These are phyloP conservation scores for Tipula confusa DNA, from an alignment of 2,888 invertebrate species.

Conservation along the genomic window DNA sequence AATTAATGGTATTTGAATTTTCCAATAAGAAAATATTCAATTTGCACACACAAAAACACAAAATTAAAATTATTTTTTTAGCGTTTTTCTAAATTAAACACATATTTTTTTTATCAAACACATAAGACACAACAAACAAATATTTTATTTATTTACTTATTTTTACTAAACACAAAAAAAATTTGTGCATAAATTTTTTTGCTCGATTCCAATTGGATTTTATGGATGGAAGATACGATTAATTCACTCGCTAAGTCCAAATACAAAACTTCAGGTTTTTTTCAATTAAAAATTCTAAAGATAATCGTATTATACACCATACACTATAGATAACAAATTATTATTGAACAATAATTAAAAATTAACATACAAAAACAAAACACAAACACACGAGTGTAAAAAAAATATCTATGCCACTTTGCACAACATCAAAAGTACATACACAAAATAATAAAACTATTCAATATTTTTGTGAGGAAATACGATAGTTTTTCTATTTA, in stretches of 20 bases:
- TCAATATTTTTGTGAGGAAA: not conserved
- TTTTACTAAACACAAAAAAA: not conserved
- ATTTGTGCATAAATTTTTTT: not conserved
- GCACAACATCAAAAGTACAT: not conserved
- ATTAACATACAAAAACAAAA: not conserved
- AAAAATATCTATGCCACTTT: not conserved
- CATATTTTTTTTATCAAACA: not conserved
- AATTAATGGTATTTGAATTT: not conserved
- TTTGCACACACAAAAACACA: not conserved
- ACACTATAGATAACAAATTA: not conserved
- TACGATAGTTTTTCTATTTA: not conserved
- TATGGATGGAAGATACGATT: not conserved
- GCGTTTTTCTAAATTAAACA: not conserved
- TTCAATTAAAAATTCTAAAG: not conserved
- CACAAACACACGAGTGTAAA: not conserved
- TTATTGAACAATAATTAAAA: not conserved
- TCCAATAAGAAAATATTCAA: not conserved
- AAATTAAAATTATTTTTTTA: not conserved
- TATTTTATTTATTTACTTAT: not conserved
- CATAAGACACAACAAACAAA: not conserved
- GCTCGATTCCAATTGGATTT: not conserved
- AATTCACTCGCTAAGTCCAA: not conserved
- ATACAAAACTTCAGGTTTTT: not conserved
- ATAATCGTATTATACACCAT: not conserved
- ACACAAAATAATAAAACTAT: not conserved